Conservation (phyloP, 2,888 invertebrate species). For the Eupithecia inturbata region DNA sequence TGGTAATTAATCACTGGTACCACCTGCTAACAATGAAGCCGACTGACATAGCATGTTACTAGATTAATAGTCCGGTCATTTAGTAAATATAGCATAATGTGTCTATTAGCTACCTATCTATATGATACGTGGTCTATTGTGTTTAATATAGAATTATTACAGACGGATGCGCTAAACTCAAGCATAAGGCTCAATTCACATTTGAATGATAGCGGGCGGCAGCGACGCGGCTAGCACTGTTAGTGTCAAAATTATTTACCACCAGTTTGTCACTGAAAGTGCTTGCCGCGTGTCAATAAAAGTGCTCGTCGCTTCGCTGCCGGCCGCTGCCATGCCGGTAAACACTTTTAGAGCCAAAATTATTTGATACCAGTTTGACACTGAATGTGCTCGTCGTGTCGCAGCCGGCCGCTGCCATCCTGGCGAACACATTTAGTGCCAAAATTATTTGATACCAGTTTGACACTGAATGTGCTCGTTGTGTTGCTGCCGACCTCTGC, state of each 20-base stretch:
- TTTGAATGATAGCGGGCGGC: not conserved
- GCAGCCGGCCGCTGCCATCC: too few relatives aligned
- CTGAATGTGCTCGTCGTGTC: too few relatives aligned
- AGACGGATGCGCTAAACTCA: not conserved
- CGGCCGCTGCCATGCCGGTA: too few relatives aligned
- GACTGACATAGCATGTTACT: constrained; percentile 59
- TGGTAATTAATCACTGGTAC: constrained; percentile 60
- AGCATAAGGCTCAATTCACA: not conserved
- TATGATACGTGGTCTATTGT: not conserved
- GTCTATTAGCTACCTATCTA: not conserved
- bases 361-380: too few relatives aligned
- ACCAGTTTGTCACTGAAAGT: not conserved
- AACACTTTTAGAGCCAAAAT: too few relatives aligned
- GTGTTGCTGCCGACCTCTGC: too few relatives aligned
- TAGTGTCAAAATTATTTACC: not conserved
- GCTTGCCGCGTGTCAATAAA: not conserved
- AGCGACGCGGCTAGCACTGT: not conserved
- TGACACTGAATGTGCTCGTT: too few relatives aligned
- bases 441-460: too few relatives aligned
- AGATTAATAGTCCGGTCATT: constrained; percentile 60
- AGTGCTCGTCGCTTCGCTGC: too few relatives aligned
- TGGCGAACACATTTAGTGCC: too few relatives aligned
- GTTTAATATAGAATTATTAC: constrained; percentile 1
- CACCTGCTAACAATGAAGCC: constrained; percentile 67
- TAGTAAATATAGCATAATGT: constrained; percentile 40